Evolutionary conservation across 2,797 vertebrate genomes (phyloP).

Genomic region (Emys orbicularis): DNA sequence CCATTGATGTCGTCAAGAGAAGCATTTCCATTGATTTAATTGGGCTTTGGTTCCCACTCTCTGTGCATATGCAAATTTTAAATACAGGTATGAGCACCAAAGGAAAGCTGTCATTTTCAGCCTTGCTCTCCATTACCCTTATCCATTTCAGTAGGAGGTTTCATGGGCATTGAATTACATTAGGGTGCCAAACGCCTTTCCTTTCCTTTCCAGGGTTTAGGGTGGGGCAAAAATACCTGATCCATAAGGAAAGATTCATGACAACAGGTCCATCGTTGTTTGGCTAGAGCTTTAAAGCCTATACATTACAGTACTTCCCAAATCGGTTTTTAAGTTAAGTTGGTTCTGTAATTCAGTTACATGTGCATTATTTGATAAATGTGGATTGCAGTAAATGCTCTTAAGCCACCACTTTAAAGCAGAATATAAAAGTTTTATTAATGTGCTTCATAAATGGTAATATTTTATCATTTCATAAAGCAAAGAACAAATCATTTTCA

Average conservation of each 20-base stretch:
- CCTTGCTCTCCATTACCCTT: neutral
- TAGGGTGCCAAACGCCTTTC: neutral
- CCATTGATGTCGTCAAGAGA: neutral
- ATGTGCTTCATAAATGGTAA: conserved; percentile 33
- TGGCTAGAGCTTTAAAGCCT: neutral
- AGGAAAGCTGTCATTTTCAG: neutral
- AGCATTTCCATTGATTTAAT: neutral
- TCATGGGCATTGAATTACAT: neutral
- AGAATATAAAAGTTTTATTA: conserved; percentile 26
- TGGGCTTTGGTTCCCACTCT: neutral
- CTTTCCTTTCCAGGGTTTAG: neutral
- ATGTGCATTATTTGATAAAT: neutral
- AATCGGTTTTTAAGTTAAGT: conserved; percentile 11
- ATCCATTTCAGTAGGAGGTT: neutral
- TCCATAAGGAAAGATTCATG: neutral
- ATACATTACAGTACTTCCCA: neutral
- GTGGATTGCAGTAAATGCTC: neutral
- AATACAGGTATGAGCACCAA: neutral
- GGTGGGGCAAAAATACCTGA: neutral
- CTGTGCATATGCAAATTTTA: neutral
- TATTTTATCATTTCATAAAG: conserved; percentile 46
- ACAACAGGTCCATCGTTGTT: neutral
- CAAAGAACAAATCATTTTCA: conserved; percentile 26
- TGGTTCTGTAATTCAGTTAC: conserved; percentile 8
- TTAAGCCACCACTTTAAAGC: conserved; percentile 2